These are phyloP conservation scores for Helicoverpa zea DNA, from an alignment of 1,140 invertebrate species.

Conservation along the genomic window DNA sequence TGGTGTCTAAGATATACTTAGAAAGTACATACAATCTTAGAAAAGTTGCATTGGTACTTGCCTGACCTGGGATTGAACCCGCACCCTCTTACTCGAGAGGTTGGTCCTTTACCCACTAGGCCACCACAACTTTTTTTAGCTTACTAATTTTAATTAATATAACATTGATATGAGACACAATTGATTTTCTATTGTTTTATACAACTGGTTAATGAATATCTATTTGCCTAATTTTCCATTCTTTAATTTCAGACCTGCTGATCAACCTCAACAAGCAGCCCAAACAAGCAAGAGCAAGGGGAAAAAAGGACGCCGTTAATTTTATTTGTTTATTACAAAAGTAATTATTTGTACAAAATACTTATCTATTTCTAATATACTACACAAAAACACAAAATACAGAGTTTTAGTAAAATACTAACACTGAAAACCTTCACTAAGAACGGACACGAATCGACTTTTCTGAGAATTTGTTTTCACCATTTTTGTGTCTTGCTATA, in stretches of 20 bases:
- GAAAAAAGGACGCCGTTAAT: conserved; percentile 83
- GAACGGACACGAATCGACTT: conserved; percentile 70
- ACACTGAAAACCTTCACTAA: conserved; percentile 36
- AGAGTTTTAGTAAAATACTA: background rate
- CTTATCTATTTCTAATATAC: conserved; percentile 49
- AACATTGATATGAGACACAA: too few relatives aligned
- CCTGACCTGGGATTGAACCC: too few relatives aligned
- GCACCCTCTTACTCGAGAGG: too few relatives aligned
- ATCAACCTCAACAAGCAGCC: conserved; percentile 77
- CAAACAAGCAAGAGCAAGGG: conserved; percentile 80
- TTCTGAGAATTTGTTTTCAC: conserved; percentile 73
- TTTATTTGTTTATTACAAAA: conserved; percentile 45
- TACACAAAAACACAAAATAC: background rate
- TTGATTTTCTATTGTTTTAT: too few relatives aligned
- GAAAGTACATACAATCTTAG: too few relatives aligned
- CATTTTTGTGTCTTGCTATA: conserved; percentile 79
- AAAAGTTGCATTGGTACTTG: too few relatives aligned
- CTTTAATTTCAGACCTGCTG: conserved; percentile 74
- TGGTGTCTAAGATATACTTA: too few relatives aligned
- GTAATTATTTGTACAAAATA: conserved; percentile 45
- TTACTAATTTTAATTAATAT: too few relatives aligned
- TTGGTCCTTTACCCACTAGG: too few relatives aligned
- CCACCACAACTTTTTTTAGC: too few relatives aligned
- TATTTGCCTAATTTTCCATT: background rate
- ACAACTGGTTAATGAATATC: too few relatives aligned